phyloP scores from a whole-genome alignment of 2,888 invertebrate genomes.

The Orchestes rusci region DNA sequence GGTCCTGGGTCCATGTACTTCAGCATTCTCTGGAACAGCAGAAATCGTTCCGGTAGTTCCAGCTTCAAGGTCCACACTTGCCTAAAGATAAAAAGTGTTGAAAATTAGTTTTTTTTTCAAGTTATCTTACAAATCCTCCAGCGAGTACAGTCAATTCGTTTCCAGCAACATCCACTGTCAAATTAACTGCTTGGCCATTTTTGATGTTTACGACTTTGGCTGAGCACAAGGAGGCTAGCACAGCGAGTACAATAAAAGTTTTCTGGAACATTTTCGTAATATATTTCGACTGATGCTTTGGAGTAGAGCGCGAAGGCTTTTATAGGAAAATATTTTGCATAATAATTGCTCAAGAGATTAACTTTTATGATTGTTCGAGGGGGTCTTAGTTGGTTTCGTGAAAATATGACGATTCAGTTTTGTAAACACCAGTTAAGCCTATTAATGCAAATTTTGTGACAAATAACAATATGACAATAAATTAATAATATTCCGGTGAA shows the following conservation, averaged over 20 bases:
- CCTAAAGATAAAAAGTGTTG: constrained; percentile 17
- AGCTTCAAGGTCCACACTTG: constrained; percentile 26
- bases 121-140: constrained; percentile 11
- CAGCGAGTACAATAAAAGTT: neutral
- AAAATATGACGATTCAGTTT: no score
- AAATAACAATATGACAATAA: no score
- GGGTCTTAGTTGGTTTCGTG: no score
- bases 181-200: constrained; percentile 6
- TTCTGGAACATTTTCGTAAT: no score
- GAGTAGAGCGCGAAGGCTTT: no score
- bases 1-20: constrained; percentile 41
- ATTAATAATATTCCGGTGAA: no score
- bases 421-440: no score
- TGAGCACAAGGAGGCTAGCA: neutral
- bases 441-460: no score
- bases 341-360: no score
- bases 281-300: no score
- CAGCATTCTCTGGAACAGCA: constrained; percentile 40
- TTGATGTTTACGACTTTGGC: constrained; percentile 12
- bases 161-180: constrained; percentile 7
- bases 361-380: no score
- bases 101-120: constrained; percentile 1
- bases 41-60: constrained; percentile 40
- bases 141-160: constrained; percentile 6
- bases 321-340: no score